Evolutionary conservation across 1,140 invertebrate species (phyloP), one percentile per base, ranked within the genome.

Genomic region (Psilanteris sp.): DNA sequence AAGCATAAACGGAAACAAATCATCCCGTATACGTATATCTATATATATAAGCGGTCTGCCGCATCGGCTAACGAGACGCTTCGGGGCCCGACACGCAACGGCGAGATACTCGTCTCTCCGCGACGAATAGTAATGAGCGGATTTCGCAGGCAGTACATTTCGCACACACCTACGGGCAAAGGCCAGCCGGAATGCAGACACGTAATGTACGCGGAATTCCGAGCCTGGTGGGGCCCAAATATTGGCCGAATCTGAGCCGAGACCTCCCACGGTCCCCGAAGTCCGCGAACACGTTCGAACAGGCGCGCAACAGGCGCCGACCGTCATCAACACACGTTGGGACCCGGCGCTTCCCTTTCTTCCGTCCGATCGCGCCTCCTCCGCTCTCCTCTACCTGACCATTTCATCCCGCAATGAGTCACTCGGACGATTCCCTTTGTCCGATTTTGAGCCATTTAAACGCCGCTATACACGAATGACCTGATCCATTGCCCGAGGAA

Each of bases 151-250:
- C 66, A 44, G 37, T 70, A 59, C 44, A 62, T 67, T 68, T 55
- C 50, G 34, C 67, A 61, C 77, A 78, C 77, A 76, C 67, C 77
- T 74, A 74, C 61, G 64, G 48, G 8, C 79, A 83, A 83, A 80
- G 83, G 81, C 82, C n/a, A n/a, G n/a, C n/a, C n/a, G n/a, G n/a
- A n/a, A n/a, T 85, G 83, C 85, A 85, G 83, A 85, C 81, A 84
- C 85, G 84, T 85, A 85, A 84, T 68, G 84, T 77, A 79, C 78
- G 78, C 81, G 82, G 83, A 86, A 85, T 85, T 8, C 18, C 13
- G n/a, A 4, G 16, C 15, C 71, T 72, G 70, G 41, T 57, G 77
- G 79, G 68, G 46, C 66, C 79, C 76, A 83, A 85, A 85, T 85
- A 87, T 87, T 86, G 79, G 81, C 77, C 67, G 77, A 80, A 80